Percentiles rank a stretch among this genome's conserved stretches.
These are phyloP conservation scores for Tillus elongatus DNA, from an alignment of 2,888 invertebrate genomes.

Conservation along the genomic window DNA sequence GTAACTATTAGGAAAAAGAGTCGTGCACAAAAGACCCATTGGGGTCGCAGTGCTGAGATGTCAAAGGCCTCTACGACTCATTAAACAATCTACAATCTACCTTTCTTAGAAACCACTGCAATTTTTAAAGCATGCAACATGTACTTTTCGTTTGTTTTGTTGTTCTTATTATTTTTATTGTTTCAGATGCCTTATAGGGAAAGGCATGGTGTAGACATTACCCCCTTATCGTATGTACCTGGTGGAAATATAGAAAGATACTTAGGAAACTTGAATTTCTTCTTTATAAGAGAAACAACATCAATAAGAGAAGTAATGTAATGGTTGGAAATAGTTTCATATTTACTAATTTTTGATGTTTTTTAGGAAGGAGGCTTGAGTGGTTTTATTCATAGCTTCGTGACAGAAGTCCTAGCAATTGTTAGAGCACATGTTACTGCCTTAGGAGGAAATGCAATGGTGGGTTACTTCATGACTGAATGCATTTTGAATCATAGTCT, in stretches of 20 bases:
- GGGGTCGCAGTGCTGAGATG: too few species aligned
- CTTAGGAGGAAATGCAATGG: conserved; percentile 90
- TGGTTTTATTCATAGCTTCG: conserved; percentile 89
- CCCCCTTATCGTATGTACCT: conserved; percentile 70
- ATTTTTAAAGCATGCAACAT: too few species aligned
- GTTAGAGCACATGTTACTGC: conserved; percentile 88
- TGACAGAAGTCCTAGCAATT: conserved; percentile 87
- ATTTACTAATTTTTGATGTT: conserved; percentile 13
- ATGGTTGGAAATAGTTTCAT: conserved; percentile 4
- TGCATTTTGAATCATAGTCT: conserved; percentile 84
- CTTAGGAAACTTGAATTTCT: conserved; percentile 84
- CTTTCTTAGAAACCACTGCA: too few species aligned
- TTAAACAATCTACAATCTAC: too few species aligned
- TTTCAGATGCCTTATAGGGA: conserved; percentile 41
- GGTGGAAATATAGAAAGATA: conserved; percentile 72
- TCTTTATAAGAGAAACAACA: conserved; percentile 91
- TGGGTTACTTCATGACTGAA: conserved; percentile 88
- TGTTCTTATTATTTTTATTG: too few species aligned
- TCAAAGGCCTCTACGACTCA: too few species aligned
- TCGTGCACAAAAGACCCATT: too few species aligned
- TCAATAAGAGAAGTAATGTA: conserved; percentile 66
- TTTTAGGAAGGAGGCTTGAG: conserved; percentile 76
- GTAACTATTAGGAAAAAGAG: too few species aligned
- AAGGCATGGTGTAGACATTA: conserved; percentile 65
- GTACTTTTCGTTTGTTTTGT: too few species aligned